A percentile compares a stretch with the other conserved stretches of the same genome.
Conservation (phyloP, 2,888 invertebrate species). For the Cyaniris semiargus region DNA sequence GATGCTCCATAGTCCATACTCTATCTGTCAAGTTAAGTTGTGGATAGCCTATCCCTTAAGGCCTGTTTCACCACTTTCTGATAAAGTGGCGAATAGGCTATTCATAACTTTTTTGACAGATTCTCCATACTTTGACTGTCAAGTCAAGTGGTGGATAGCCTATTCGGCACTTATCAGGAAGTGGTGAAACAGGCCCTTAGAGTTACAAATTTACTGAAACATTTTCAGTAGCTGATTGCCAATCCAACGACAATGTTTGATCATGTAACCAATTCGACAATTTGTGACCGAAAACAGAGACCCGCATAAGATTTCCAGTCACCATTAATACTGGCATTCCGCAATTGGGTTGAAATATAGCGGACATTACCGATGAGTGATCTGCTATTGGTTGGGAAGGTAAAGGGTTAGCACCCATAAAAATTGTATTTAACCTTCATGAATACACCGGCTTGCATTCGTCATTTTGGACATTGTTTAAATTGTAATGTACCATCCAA, state of each 20-base stretch:
- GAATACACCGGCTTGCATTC: not conserved
- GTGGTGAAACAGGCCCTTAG: no score
- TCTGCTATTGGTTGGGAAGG: not conserved
- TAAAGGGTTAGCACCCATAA: not conserved
- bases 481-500: not conserved
- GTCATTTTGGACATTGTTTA: not conserved
- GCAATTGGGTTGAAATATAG: constrained; percentile 16
- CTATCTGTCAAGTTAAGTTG: no score
- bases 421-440: not conserved
- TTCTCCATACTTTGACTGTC: no score
- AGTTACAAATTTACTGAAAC: no score
- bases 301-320: not conserved
- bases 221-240: not conserved
- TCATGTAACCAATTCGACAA: not conserved
- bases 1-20: no score
- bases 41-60: not conserved
- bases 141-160: no score
- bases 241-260: not conserved
- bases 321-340: not conserved
- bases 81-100: no score
- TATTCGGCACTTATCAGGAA: no score
- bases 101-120: no score
- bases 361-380: constrained; percentile 17
- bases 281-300: not conserved
- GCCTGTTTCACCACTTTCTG: no score